A percentile compares a stretch with the other conserved stretches of the same genome.
phyloP scores from a whole-genome alignment of 2,797 vertebrate species.

The Pseudochromis fuscus region DNA sequence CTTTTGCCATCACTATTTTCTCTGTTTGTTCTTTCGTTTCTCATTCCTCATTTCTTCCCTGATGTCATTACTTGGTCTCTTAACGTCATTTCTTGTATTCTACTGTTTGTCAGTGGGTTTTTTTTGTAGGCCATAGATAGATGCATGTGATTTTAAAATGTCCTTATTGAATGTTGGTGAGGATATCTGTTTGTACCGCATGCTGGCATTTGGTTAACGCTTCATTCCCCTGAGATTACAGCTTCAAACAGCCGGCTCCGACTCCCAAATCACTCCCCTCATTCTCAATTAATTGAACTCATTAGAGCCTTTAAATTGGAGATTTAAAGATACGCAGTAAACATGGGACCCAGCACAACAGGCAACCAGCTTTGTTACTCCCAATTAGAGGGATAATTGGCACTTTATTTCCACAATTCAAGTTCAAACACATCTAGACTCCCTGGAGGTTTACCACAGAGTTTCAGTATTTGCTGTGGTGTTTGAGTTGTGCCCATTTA shows the following conservation, averaged over 20 bases:
- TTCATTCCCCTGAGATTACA: constrained; percentile 46
- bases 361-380: constrained; percentile 77
- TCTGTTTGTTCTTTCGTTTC: too few species aligned
- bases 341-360: constrained; percentile 68
- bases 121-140: constrained; percentile 16
- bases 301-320: constrained; percentile 79
- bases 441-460: constrained; percentile 65
- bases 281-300: constrained; percentile 80
- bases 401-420: constrained; percentile 79
- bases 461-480: constrained; percentile 72
- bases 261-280: constrained; percentile 68
- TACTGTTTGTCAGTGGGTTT: constrained; percentile 8
- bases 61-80: too few species aligned
- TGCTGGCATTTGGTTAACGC: constrained; percentile 44
- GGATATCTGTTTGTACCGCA: constrained; percentile 27
- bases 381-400: constrained; percentile 83
- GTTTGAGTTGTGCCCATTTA: constrained; percentile 73
- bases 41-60: too few species aligned
- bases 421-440: constrained; percentile 73
- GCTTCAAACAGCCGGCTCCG: constrained; percentile 53
- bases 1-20: too few species aligned
- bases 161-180: constrained; percentile 21
- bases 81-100: too few species aligned
- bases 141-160: constrained; percentile 35
- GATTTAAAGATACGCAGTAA: constrained; percentile 78